These are phyloP conservation scores for Pyrocephalus nanus DNA, from an alignment of 2,797 vertebrate genomes.

Conservation along the genomic window DNA sequence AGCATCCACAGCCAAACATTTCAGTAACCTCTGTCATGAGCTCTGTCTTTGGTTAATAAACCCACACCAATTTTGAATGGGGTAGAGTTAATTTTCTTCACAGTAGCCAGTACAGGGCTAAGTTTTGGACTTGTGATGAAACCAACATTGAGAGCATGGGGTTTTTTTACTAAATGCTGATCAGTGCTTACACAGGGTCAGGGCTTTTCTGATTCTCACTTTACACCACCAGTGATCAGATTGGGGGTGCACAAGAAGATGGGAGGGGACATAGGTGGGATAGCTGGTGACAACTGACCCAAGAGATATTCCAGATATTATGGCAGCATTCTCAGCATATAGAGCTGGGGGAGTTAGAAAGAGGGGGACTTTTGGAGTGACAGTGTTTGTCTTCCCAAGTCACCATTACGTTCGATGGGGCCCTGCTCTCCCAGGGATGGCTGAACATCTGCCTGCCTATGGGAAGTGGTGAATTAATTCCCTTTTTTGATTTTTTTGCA, in stretches of 20 bases:
- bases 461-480: neutral
- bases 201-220: neutral
- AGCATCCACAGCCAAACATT: neutral
- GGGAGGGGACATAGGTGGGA: neutral
- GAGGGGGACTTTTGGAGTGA: fast-evolving
- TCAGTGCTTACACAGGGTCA: neutral
- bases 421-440: neutral
- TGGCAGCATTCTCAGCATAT: neutral
- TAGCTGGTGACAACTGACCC: neutral
- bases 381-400: neutral
- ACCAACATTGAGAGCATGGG: fast-evolving
- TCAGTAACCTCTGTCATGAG: neutral
- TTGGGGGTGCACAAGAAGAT: neutral
- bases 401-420: neutral
- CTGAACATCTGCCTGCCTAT: neutral
- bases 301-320: neutral
- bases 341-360: neutral
- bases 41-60: neutral
- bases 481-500: neutral
- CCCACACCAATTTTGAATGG: neutral
- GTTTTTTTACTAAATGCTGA: neutral
- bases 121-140: neutral
- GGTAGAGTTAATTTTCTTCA: neutral
- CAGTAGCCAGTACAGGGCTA: neutral
- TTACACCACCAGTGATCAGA: fast-evolving